A percentile compares a stretch with the other conserved stretches of the same genome.
Conservation (phyloP, 1,140 invertebrate genomes). For the Andricus grossulariae region DNA sequence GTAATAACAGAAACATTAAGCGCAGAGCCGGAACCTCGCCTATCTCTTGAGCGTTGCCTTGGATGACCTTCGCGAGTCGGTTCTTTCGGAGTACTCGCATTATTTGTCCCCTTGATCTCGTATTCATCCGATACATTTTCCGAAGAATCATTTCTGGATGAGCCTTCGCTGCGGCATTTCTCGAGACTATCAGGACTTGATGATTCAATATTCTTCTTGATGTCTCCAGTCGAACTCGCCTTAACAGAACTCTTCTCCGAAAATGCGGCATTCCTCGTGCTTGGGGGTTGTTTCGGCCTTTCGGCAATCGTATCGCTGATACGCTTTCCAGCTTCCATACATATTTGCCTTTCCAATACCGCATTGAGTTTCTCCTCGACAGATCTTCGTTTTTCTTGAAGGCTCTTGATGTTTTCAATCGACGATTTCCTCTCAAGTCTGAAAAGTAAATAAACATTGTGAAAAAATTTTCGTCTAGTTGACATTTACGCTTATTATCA, state of each 20-base stretch:
- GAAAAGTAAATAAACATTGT: constrained; percentile 35
- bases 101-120: constrained; percentile 36
- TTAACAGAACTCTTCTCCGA: constrained; percentile 59
- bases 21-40: constrained; percentile 47
- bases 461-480: not conserved
- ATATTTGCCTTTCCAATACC: constrained; percentile 70
- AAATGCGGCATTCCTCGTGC: constrained; percentile 34
- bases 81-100: constrained; percentile 28
- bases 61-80: constrained; percentile 38
- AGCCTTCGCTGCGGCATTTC: constrained; percentile 66
- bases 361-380: constrained; percentile 73
- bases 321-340: constrained; percentile 59
- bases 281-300: constrained; percentile 35
- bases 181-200: constrained; percentile 50
- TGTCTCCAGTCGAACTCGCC: constrained; percentile 66
- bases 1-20: constrained; percentile 72
- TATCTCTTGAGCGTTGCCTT: constrained; percentile 52
- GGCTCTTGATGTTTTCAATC: constrained; percentile 56
- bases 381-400: constrained; percentile 70
- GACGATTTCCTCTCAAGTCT: constrained; percentile 51
- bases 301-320: constrained; percentile 40
- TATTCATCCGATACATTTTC: constrained; percentile 63
- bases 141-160: constrained; percentile 68
- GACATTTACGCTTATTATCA: too few relatives aligned
- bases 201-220: constrained; percentile 59